Conservation (phyloP, 2,888 invertebrate genomes). For the Brachyptera putata region DNA sequence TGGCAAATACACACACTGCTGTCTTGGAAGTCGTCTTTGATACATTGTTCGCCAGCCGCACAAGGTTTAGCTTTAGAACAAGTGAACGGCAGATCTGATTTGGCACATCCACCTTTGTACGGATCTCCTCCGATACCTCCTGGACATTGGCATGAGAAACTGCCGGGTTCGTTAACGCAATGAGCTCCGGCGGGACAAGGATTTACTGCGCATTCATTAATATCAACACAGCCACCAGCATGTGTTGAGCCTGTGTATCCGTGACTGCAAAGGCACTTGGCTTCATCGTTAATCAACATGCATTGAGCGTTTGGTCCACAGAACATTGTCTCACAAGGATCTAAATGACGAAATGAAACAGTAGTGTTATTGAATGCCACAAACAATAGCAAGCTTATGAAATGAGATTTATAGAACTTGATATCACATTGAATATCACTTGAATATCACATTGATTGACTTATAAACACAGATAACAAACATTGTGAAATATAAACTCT, state of each 20-base stretch:
- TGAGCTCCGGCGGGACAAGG: conserved; percentile 82
- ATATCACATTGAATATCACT: too few species aligned
- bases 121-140: conserved; percentile 67
- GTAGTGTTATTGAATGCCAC: not conserved
- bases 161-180: conserved; percentile 83
- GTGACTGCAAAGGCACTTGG: conserved; percentile 76
- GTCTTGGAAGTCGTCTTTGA: conserved; percentile 66
- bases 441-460: too few species aligned
- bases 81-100: conserved; percentile 59
- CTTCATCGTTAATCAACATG: conserved; percentile 74
- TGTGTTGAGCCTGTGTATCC: conserved; percentile 72
- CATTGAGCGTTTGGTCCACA: conserved; percentile 88
- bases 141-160: conserved; percentile 84
- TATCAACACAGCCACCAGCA: conserved; percentile 74
- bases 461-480: too few species aligned
- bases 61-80: conserved; percentile 76
- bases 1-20: conserved; percentile 85
- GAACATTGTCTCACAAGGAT: conserved; percentile 82
- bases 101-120: conserved; percentile 69
- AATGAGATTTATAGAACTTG: too few species aligned
- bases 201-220: conserved; percentile 79
- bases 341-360: conserved; percentile 49
- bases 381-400: too few species aligned
- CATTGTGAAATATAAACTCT: too few species aligned
- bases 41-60: conserved; percentile 79